Conservation (phyloP, 2,797 vertebrate genomes). For the Basileuterus tristriatus region DNA sequence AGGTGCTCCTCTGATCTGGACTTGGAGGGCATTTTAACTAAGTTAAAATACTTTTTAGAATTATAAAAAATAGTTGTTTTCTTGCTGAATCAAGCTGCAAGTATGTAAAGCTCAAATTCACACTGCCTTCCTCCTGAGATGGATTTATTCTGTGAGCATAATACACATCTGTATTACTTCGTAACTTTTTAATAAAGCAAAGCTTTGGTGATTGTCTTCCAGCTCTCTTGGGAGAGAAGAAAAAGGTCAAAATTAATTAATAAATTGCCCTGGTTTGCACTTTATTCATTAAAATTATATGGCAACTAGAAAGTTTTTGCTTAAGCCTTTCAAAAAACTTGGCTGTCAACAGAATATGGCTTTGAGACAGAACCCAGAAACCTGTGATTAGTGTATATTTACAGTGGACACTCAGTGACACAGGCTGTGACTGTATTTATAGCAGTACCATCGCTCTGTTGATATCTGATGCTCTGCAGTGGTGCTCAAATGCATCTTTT, state of each 20-base stretch:
- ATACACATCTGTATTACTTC: not conserved
- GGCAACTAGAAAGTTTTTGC: not conserved
- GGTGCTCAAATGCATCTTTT: not conserved
- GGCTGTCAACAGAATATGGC: not conserved
- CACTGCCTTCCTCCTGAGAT: not conserved
- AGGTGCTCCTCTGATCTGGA: not conserved
- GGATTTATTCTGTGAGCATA: not conserved
- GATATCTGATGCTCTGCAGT: not conserved
- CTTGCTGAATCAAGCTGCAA: not conserved
- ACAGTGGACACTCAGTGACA: not conserved
- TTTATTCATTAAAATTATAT: not conserved
- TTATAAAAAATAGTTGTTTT: not conserved
- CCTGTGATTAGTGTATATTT: not conserved
- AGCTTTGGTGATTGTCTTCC: not conserved
- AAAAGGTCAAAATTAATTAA: not conserved
- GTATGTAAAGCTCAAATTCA: not conserved
- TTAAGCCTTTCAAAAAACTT: not conserved
- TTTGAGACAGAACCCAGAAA: not conserved
- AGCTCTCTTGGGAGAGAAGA: not conserved
- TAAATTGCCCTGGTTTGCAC: not conserved
- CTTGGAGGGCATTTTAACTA: not conserved
- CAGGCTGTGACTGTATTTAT: not conserved
- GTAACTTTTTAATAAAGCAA: not conserved
- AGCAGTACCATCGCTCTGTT: not conserved
- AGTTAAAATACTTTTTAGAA: not conserved